Evolutionary conservation across 2,113 vertebrate species (phyloP).

Genomic region (Gasterosteus nipponicus): DNA sequence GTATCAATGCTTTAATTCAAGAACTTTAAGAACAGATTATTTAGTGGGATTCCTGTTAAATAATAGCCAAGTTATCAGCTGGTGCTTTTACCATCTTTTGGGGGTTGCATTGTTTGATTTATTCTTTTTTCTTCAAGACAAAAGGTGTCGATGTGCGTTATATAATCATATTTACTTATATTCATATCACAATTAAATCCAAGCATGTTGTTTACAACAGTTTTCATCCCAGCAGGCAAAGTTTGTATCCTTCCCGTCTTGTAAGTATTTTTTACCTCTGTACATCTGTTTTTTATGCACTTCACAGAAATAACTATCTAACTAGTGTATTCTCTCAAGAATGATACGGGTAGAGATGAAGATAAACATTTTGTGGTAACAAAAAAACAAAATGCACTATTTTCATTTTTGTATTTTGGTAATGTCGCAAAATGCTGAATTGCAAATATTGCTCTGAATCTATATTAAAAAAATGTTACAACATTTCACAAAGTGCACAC

Average conservation of each 20-base stretch:
- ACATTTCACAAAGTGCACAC: background rate
- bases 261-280: background rate
- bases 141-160: background rate
- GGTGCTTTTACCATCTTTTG: background rate
- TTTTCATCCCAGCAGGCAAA: background rate
- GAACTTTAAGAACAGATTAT: background rate
- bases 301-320: background rate
- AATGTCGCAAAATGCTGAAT: constrained; percentile 1
- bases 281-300: background rate
- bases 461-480: background rate
- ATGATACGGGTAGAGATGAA: background rate
- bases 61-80: background rate
- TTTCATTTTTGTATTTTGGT: background rate
- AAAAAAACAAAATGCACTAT: too few relatives aligned
- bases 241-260: background rate
- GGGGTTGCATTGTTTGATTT: background rate
- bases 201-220: background rate
- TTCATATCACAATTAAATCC: background rate
- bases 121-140: background rate
- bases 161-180: background rate
- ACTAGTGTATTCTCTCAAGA: background rate
- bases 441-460: background rate
- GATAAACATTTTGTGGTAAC: background rate
- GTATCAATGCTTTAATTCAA: background rate
- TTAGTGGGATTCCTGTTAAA: background rate